Evolutionary conservation across 2,113 vertebrate species (phyloP), one percentile per base, ranked within the genome.

Genomic region (Shinisaurus crocodilurus): DNA sequence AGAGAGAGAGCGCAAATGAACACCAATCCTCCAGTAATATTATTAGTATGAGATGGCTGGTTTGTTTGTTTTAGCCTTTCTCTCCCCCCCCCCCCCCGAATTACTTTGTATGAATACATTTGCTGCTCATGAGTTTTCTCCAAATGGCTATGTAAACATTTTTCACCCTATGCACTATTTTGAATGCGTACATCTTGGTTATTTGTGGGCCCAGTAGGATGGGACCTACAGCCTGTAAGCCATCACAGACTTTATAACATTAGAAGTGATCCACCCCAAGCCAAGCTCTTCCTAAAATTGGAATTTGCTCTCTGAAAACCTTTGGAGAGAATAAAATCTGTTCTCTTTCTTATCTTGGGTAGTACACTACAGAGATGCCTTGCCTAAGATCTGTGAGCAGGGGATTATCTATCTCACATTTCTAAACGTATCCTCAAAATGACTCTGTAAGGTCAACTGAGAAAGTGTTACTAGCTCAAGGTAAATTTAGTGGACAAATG

Each of bases 81-180:
- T 84, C 25, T 89, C 91, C 34, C 50, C 87, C 20, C 3, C 76
- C 85, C 77, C 81, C 89, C 8, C 0, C 2, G 6, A 74, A 87
- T 34, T 63, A 90, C 37, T 89, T 82, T 91, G 84, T 79, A 67
- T 88, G 5, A 32, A 83, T 70, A 50, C 48, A 82, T 69, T 87
- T 92, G 90, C 83, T 82, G 75, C 86, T 86, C 23, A 80, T 79
- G 77, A 90, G 88, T n/a, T 34, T 90, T 89, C 85, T 48, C 77
- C 91, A 88, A 91, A 87, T 0, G 75, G 75, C 37, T 57, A 84
- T 87, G 70, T 60, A 91, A 89, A 93, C 6, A 48, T n/a, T 50
- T 91, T 82, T 92, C 43, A 90, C 67, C 48, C 72, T 76, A 80
- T 29, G 81, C 91, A 93, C 81, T 93, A 90, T 92, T 94, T 88